These are phyloP conservation scores for Pachymerium ferrugineum DNA, from an alignment of 2,888 invertebrate genomes.

Conservation along the genomic window DNA sequence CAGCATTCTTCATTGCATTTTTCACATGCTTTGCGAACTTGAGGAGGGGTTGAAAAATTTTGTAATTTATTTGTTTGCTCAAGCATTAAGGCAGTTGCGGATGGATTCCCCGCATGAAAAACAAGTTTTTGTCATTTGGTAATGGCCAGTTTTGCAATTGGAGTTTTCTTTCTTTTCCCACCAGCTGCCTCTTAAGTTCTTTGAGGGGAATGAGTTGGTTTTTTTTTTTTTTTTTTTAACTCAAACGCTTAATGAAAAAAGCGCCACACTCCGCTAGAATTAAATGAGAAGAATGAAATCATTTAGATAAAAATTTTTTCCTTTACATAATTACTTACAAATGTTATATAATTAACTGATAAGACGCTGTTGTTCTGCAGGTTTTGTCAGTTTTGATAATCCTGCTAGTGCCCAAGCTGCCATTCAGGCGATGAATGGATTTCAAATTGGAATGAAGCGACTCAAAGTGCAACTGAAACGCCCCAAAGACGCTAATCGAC, in stretches of 20 bases:
- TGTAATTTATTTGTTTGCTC: constrained; percentile 32
- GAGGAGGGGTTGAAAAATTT: constrained; percentile 22
- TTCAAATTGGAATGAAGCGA: constrained; percentile 99
- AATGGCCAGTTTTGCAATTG: constrained; percentile 25
- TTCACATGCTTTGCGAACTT: constrained; percentile 27
- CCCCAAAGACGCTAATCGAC: constrained; percentile 96
- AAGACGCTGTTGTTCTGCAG: constrained; percentile 52
- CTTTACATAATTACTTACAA: neutral
- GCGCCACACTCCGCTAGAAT: neutral
- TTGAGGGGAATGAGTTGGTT: neutral
- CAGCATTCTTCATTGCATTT: constrained; percentile 24
- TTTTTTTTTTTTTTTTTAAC: neutral
- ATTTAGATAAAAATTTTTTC: neutral
- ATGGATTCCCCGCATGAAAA: constrained; percentile 22
- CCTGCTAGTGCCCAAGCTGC: constrained; percentile 96
- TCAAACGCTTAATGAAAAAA: neutral
- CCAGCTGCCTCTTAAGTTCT: neutral
- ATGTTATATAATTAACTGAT: neutral
- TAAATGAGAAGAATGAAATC: neutral
- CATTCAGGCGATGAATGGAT: constrained; percentile 99
- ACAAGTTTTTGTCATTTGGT: constrained; percentile 29
- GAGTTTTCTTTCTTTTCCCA: neutral
- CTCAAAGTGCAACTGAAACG: constrained; percentile 98
- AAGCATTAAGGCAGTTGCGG: constrained; percentile 28
- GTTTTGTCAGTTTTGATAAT: constrained; percentile 99